These are phyloP conservation scores for Coremacera marginata DNA, from an alignment of 2,888 invertebrate species.

Conservation along the genomic window DNA sequence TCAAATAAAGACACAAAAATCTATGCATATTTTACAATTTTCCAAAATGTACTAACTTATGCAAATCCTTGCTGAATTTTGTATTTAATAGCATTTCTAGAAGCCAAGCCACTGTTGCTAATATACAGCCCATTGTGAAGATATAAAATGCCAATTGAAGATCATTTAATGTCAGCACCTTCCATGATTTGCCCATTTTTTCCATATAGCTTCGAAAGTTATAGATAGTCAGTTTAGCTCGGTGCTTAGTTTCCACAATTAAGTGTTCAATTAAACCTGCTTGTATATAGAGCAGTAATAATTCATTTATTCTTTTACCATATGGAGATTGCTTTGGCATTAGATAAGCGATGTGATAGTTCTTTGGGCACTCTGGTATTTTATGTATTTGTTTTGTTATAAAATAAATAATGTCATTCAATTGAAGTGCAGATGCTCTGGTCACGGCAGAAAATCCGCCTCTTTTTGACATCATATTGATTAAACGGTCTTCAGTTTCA, in stretches of 20 bases:
- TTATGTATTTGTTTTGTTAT: conserved; percentile 62
- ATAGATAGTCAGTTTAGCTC: conserved; percentile 57
- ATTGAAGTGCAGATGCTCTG: conserved; percentile 58
- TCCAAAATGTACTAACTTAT: too few species aligned
- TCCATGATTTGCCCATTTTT: conserved; percentile 57
- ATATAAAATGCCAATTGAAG: conserved; percentile 67
- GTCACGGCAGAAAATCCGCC: conserved; percentile 63
- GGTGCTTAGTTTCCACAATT: conserved; percentile 61
- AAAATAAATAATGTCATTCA: conserved; percentile 60
- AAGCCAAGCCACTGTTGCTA: conserved; percentile 41
- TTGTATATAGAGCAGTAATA: conserved; percentile 59
- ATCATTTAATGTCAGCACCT: conserved; percentile 63
- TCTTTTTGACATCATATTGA: conserved; percentile 54
- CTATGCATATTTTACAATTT: too few species aligned
- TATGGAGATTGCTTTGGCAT: conserved; percentile 63
- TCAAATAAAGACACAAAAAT: too few species aligned
- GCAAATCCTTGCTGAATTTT: neutral
- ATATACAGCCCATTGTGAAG: conserved; percentile 58
- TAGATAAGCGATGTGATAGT: conserved; percentile 65
- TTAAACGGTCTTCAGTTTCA: conserved; percentile 57
- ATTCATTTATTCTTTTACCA: conserved; percentile 56
- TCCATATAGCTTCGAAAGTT: conserved; percentile 53
- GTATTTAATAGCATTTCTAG: neutral
- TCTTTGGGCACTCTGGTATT: conserved; percentile 68
- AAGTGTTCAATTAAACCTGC: conserved; percentile 65